These are phyloP conservation scores for Psittacus erithacus DNA, from an alignment of 2,113 vertebrate genomes.

Conservation along the genomic window DNA sequence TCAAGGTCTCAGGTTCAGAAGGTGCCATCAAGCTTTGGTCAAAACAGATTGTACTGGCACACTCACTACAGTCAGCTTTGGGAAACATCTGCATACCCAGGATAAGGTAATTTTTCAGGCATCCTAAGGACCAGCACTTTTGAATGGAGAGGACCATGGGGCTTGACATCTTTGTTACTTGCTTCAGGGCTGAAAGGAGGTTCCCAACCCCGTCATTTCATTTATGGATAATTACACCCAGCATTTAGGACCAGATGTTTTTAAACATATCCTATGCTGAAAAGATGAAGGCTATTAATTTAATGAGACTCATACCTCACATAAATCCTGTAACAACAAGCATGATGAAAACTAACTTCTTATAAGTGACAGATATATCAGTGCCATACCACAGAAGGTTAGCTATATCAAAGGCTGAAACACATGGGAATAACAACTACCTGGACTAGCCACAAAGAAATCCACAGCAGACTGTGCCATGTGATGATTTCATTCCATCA, in stretches of 20 bases:
- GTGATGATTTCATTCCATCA: not conserved
- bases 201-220: constrained; percentile 5
- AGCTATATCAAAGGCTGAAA: not conserved
- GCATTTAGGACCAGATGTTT: not conserved
- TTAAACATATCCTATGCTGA: not conserved
- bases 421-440: not conserved
- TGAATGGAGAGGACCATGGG: not conserved
- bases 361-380: not conserved
- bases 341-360: not conserved
- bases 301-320: not conserved
- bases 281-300: constrained; percentile 32
- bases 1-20: not conserved
- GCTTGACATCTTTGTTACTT: not conserved
- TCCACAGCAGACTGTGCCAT: not conserved
- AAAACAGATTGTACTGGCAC: not conserved
- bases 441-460: not conserved
- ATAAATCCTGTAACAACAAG: constrained; percentile 33
- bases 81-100: not conserved
- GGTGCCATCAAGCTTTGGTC: not conserved
- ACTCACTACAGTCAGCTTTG: not conserved
- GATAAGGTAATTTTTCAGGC: not conserved
- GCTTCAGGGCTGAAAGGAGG: constrained; percentile 8
- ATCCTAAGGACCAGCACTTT: not conserved
- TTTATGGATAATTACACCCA: constrained; percentile 5
- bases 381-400: not conserved